Evolutionary conservation across 35 echinoderm and acorn worm species (phyloP), one percentile per base, ranked within the genome.

Genomic region (Holothuria glaberrima): DNA sequence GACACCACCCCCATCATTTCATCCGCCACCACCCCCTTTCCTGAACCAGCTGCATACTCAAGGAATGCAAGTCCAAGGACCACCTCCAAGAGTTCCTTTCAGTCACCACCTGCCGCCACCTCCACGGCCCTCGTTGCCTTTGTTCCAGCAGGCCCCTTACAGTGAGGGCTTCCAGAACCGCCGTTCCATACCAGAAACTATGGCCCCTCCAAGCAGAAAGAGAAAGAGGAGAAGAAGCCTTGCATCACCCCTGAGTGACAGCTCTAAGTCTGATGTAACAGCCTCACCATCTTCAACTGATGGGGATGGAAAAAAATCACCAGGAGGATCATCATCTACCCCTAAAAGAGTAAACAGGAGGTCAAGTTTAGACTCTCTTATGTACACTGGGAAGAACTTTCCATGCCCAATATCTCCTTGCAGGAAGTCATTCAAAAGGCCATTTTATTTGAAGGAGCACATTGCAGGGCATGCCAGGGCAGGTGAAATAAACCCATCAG

Each of bases 361-460:
- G 41, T 78, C 74, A 9, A 78, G 74, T 78, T 22, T 35, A 22
- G 74, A 48, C 20, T 78, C 74, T 35, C 20, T 21, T 13, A 50
- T 21, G 38, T 41, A 78, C 12, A 25, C 44, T 78, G 74, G 41
- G 7, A 78, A 78, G 41, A 78, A 21, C n/a, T 87, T 87, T 36
- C 66, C 34, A n/a, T 87, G 85, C 50, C 61, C 60, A 30, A 87
- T 87, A 48, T 61, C 80, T 61, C 80, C 80, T 56, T 87, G 85
- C 65, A 71, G 62, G 16, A 87, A 50, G 64, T 46, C 60, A 14
- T 87, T 87, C 63, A 87, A 87, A 65, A 48, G 85, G 62, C 61
- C 60, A 24, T 50, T 46, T 62, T 87, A 69, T 29, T 34, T 87
- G 10, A 60, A 87, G 31, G 85, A 87, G 24, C 85, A 87, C 85